Evolutionary conservation across 2,113 vertebrate species (phyloP).

Genomic region (Megaleporinus macrocephalus): DNA sequence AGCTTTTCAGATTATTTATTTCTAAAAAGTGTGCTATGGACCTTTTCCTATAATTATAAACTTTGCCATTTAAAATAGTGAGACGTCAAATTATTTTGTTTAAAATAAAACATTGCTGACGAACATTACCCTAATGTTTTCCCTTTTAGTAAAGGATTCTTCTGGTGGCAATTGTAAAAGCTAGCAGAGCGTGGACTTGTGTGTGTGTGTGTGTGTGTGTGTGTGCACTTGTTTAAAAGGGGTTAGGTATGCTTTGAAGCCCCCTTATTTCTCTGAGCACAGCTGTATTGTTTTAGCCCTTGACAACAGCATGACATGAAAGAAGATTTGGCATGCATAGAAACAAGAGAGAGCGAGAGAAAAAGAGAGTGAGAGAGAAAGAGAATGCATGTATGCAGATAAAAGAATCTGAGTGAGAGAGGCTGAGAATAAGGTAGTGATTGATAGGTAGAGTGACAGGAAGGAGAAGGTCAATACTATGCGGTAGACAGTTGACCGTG

Average conservation of each 20-base stretch:
- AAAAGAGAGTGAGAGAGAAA: neutral
- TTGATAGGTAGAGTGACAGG: neutral
- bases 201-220: slow-evolving; percentile 7
- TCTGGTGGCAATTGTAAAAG: neutral
- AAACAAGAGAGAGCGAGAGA: slow-evolving; percentile 18
- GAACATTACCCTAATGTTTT: neutral
- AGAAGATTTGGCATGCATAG: slow-evolving; percentile 72
- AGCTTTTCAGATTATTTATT: too few relatives aligned
- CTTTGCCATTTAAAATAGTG: too few relatives aligned
- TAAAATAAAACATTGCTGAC: neutral
- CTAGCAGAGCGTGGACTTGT: slow-evolving; percentile 1
- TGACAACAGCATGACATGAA: slow-evolving; percentile 76
- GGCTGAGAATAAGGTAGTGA: neutral
- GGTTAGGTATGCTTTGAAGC: slow-evolving; percentile 80
- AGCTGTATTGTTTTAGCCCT: slow-evolving; percentile 81
- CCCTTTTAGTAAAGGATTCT: neutral
- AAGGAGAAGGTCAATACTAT: neutral
- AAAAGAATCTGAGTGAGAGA: slow-evolving; percentile 9
- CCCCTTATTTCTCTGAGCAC: slow-evolving; percentile 55
- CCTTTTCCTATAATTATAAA: neutral
- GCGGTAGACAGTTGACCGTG: slow-evolving; percentile 9
- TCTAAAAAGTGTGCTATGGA: too few relatives aligned
- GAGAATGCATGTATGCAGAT: slow-evolving; percentile 7
- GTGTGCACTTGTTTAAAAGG: slow-evolving; percentile 32
- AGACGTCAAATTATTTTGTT: neutral